Conservation (phyloP, 35 echinoderm and acorn worm species). For the Apostichopus japonicus region DNA sequence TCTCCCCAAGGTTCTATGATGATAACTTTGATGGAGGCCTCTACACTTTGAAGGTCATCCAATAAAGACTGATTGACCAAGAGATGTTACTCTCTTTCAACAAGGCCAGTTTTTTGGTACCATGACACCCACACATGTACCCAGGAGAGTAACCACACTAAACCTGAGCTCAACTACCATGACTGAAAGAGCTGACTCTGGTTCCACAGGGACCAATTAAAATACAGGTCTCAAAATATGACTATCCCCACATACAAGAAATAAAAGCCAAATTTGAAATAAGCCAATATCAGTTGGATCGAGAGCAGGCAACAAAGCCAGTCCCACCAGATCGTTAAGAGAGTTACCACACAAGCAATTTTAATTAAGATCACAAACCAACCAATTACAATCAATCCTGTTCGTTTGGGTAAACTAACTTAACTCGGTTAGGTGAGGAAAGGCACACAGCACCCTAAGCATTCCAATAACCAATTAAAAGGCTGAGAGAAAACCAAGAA, state of each 20-base stretch:
- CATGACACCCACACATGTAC: neutral
- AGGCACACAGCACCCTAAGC: neutral
- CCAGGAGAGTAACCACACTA: neutral
- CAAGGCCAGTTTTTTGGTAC: too few species aligned
- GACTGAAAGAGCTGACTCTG: neutral
- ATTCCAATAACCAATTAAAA: neutral
- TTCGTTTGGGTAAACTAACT: neutral
- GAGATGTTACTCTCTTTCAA: too few species aligned
- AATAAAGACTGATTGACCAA: too few species aligned
- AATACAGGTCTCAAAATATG: conserved; percentile 1
- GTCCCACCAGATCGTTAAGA: neutral
- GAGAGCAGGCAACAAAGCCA: neutral
- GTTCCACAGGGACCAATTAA: conserved; percentile 1
- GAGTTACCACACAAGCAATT: conserved; percentile 1
- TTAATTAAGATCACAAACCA: neutral
- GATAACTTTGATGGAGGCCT: too few species aligned
- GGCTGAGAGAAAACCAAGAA: neutral
- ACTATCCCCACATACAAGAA: neutral
- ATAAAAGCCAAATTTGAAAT: conserved; percentile 6
- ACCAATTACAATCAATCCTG: neutral
- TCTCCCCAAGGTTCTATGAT: too few species aligned
- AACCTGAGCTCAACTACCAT: neutral
- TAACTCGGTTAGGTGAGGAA: neutral
- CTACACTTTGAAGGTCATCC: too few species aligned
- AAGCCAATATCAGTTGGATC: neutral